phyloP scores from a whole-genome alignment of 2,113 vertebrate genomes.

The Phaethon lepturus region DNA sequence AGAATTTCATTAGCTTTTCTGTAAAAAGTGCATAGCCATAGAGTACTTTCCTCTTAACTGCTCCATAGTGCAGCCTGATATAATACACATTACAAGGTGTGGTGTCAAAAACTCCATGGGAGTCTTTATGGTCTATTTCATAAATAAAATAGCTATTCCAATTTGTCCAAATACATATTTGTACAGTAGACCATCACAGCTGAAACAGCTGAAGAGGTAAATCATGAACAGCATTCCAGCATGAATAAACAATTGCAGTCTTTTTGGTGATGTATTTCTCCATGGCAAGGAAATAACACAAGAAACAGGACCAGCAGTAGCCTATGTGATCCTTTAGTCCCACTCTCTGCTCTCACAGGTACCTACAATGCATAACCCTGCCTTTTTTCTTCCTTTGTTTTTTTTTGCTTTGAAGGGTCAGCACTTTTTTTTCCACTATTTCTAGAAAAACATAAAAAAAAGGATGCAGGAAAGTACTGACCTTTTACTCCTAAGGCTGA shows the following conservation, averaged over 20 bases:
- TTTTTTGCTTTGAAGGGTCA: neutral
- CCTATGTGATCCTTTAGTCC: neutral
- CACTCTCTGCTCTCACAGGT: neutral
- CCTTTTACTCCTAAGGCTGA: neutral
- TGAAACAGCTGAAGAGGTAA: neutral
- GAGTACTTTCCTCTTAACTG: conserved; percentile 31
- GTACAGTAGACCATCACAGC: neutral
- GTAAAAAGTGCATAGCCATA: conserved; percentile 16
- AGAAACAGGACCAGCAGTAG: neutral
- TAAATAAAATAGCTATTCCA: conserved; percentile 51
- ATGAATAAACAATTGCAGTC: conserved; percentile 16
- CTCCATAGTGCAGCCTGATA: conserved; percentile 40
- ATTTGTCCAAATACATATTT: conserved; percentile 57
- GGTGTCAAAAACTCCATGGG: conserved; percentile 48
- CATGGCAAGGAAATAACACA: neutral
- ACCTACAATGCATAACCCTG: neutral
- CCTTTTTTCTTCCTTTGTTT: neutral
- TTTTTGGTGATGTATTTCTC: conserved; percentile 13
- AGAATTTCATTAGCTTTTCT: conserved; percentile 60
- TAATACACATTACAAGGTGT: conserved; percentile 55
- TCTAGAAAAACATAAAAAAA: neutral
- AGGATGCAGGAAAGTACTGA: neutral
- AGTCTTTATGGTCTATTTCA: conserved; percentile 50
- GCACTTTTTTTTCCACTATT: neutral
- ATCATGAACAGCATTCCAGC: neutral